Conservation (phyloP, 1,140 invertebrate species). For the Bombus confusus region DNA sequence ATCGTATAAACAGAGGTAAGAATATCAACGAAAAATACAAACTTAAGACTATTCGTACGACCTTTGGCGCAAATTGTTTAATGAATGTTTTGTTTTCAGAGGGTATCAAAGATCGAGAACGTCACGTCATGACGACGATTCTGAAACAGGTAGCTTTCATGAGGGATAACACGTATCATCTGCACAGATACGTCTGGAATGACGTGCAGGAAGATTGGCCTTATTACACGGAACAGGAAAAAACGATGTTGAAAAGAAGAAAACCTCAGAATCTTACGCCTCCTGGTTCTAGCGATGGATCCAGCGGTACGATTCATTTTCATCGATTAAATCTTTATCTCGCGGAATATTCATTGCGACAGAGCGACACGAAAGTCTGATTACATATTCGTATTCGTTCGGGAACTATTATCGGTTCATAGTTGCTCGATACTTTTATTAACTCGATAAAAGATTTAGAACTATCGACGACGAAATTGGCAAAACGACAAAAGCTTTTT, state of each 20-base stretch:
- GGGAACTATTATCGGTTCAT: background rate
- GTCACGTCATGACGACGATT: constrained; percentile 87
- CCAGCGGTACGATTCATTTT: constrained; percentile 82
- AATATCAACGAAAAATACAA: background rate
- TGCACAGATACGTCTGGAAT: constrained; percentile 93
- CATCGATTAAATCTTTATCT: background rate
- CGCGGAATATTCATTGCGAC: background rate
- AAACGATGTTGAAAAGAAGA: constrained; percentile 92
- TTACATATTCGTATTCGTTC: background rate
- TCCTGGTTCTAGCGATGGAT: constrained; percentile 91
- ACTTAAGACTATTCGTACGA: background rate
- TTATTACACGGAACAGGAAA: constrained; percentile 94
- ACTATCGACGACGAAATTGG: background rate
- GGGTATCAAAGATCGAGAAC: constrained; percentile 92
- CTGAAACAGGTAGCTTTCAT: constrained; percentile 90
- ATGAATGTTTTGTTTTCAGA: constrained; percentile 84
- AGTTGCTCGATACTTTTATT: background rate
- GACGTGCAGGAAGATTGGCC: constrained; percentile 97
- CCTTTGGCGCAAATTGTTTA: background rate
- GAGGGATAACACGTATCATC: constrained; percentile 94
- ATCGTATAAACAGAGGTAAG: constrained; percentile 90
- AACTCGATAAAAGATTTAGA: background rate
- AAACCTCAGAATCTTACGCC: constrained; percentile 95
- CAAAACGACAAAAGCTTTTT: background rate
- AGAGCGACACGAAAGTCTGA: background rate